Evolutionary conservation across 2,888 invertebrate species (phyloP).

Genomic region (Strigamia crassipes): DNA sequence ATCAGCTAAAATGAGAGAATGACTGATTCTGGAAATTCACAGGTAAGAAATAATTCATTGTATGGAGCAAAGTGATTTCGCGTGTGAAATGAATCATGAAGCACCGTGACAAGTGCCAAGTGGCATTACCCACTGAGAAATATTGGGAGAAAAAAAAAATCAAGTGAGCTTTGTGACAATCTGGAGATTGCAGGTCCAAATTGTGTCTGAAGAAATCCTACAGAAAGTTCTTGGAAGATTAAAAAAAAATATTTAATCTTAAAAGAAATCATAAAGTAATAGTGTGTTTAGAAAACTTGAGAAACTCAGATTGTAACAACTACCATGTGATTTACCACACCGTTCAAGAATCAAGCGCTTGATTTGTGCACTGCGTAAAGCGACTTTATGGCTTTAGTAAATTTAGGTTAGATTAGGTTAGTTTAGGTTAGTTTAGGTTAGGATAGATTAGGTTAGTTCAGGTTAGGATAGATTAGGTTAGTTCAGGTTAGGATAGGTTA

Average conservation of each 20-base stretch:
- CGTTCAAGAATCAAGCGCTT: too few species aligned
- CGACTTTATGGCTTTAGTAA: too few species aligned
- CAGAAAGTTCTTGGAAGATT: not conserved
- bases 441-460: too few species aligned
- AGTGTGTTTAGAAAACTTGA: too few species aligned
- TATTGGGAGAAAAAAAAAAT: not conserved
- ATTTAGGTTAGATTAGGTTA: too few species aligned
- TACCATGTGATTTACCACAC: too few species aligned
- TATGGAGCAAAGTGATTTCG: not conserved
- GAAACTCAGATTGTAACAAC: too few species aligned
- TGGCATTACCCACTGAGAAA: constrained; percentile 1
- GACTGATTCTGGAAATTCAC: not conserved
- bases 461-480: too few species aligned
- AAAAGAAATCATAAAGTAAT: too few species aligned
- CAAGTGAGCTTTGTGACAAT: constrained; percentile 19
- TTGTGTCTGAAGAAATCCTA: not conserved
- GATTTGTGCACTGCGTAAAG: too few species aligned
- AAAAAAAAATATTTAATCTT: not conserved
- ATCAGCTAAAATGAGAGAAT: not conserved
- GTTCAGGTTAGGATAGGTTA: too few species aligned
- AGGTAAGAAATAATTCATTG: constrained; percentile 37
- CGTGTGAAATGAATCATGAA: constrained; percentile 32
- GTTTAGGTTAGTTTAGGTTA: too few species aligned
- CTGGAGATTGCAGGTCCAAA: constrained; percentile 15
- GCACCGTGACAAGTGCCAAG: constrained; percentile 18